Base-by-base conservation (phyloP, 2,113 vertebrate genomes). In the Harpagus bidentatus region DNA sequence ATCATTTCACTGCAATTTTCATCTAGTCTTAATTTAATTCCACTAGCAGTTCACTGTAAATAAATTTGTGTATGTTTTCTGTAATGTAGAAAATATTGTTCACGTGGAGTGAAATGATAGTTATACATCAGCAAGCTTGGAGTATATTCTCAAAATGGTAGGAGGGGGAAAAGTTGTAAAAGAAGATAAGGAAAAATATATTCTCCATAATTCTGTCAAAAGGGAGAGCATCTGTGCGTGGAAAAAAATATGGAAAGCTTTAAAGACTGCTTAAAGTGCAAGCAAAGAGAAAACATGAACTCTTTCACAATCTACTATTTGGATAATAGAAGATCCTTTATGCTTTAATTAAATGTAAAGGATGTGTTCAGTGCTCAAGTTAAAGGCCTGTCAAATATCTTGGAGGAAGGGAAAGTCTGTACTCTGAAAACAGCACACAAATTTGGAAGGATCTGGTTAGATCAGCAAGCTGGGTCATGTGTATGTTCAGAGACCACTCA, bases 301-400 rank as follows among this genome's bases (percentile, higher is more conserved):
- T 86, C 83, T 76, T 84, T 72, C 74, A 48, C 43, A 92, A 26
- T n/a, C 81, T 85, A 83, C 71, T 95, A 82, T 73, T 61, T 72
- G 42, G 81, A 90, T 86, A 94, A 81, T 59, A 59, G 36, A 74
- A 23, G 63, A 79, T 66, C 21, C 11, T 82, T 94, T 45, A 78
- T n/a, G 45, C 79, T 97, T 96, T 97, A 96, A 96, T 93, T 96
- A 87, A 96, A 97, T 90, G 53, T 89, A 96, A 96, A 96, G 96
- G 56, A 88, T 69, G 31, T 11, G 48, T 92, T 97, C 85, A 76
- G 32, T 83, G 89, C 86, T 93, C 82, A 95, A 92, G 59, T 74
- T 83, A 94, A 58, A 82, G 52, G 73, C 40, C 71, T 86, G 73
- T 63, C 71, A 96, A 95, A 58, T 94, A 56, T 91, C 90, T 93